phyloP scores from a whole-genome alignment of 2,113 vertebrate genomes.

The Rhinichthys klamathensis region DNA sequence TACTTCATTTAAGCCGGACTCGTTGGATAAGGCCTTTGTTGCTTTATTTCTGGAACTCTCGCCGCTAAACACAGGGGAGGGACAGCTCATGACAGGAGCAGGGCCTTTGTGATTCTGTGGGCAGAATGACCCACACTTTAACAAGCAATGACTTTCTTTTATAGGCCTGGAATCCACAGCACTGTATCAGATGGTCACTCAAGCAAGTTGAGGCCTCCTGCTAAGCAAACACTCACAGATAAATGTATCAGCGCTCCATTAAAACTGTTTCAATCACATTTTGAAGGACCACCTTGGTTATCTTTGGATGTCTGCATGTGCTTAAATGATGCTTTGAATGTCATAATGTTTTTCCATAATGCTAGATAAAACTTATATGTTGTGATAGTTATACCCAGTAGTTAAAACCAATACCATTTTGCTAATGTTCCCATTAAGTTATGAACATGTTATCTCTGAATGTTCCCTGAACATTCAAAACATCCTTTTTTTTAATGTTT shows the following conservation, averaged over 20 bases:
- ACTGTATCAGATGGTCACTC: neutral
- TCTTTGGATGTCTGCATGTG: neutral
- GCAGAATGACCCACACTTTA: constrained; percentile 25
- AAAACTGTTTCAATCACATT: neutral
- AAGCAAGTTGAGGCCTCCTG: neutral
- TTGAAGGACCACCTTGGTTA: neutral
- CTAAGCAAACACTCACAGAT: neutral
- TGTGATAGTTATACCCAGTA: neutral
- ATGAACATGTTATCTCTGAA: too few relatives aligned
- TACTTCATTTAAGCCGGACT: constrained; percentile 42
- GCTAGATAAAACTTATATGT: neutral
- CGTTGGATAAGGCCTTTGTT: constrained; percentile 51
- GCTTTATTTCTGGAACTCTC: constrained; percentile 39
- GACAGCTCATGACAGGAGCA: constrained; percentile 17
- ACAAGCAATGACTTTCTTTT: neutral
- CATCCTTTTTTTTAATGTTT: too few relatives aligned
- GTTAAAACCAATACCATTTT: too few relatives aligned
- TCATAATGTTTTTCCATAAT: neutral
- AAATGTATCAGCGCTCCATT: neutral
- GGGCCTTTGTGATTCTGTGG: constrained; percentile 17
- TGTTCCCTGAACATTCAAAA: too few relatives aligned
- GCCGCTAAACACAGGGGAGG: neutral
- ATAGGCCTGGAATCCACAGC: neutral
- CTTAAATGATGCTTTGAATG: neutral
- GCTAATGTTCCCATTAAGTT: too few relatives aligned